These are phyloP conservation scores for Chloroclysta siterata DNA, from an alignment of 2,888 invertebrate species.

Conservation along the genomic window DNA sequence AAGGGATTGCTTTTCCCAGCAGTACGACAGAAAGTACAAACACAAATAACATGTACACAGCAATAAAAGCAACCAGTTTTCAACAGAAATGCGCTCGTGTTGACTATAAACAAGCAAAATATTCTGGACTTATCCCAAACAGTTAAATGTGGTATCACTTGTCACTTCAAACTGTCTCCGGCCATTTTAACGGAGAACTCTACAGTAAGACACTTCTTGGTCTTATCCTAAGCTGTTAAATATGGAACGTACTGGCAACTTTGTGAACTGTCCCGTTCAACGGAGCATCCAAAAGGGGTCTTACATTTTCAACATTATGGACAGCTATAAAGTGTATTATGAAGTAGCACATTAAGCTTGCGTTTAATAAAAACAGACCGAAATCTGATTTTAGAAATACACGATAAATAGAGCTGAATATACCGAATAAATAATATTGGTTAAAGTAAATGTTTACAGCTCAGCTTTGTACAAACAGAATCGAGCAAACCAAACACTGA, in stretches of 20 bases:
- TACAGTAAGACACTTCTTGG: conserved; percentile 22
- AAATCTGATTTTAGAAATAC: conserved; percentile 3
- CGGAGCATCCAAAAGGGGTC: conserved; percentile 7
- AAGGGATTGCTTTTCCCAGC: too few species aligned
- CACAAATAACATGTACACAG: not conserved
- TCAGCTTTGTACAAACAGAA: conserved; percentile 22
- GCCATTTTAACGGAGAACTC: conserved; percentile 24
- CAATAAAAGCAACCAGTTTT: conserved; percentile 4
- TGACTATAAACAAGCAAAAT: conserved; percentile 24
- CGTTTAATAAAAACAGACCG: not conserved
- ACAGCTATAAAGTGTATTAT: not conserved
- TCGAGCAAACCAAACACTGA: conserved; percentile 23
- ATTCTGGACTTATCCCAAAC: conserved; percentile 31
- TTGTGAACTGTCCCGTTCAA: conserved; percentile 12
- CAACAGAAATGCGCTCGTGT: conserved; percentile 7
- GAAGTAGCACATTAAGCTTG: not conserved
- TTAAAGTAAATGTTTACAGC: conserved; percentile 23
- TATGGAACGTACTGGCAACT: conserved; percentile 8
- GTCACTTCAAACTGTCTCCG: conserved; percentile 29
- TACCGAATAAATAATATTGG: conserved; percentile 13
- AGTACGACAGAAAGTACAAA: not conserved
- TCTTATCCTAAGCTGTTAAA: conserved; percentile 26
- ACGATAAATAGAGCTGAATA: not conserved
- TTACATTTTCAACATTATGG: conserved; percentile 1
- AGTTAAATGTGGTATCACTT: conserved; percentile 29